phyloP scores from a whole-genome alignment of 2,113 vertebrate species.

The Holacanthus passer region DNA sequence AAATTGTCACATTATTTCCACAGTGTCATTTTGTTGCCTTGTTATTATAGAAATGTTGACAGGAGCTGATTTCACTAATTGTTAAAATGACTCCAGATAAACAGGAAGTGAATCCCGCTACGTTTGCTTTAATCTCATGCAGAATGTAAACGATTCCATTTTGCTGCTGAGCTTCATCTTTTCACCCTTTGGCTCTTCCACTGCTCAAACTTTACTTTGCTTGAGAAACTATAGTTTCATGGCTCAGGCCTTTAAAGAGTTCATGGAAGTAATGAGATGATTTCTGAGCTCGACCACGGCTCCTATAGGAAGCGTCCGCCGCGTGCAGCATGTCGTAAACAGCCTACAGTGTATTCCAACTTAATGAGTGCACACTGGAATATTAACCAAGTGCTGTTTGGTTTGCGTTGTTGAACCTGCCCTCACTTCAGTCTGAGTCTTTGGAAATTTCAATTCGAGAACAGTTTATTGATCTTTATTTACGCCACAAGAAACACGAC shows the following conservation, averaged over 20 bases:
- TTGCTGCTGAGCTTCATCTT: background rate
- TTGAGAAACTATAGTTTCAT: background rate
- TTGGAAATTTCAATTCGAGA: background rate
- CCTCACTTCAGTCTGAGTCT: background rate
- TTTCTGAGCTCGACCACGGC: conserved; percentile 4
- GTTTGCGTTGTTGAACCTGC: conserved; percentile 21
- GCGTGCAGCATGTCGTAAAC: background rate
- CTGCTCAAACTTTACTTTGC: background rate
- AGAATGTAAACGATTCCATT: background rate
- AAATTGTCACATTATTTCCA: too few species aligned
- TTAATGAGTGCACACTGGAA: background rate
- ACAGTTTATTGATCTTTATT: background rate
- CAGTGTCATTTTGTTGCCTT: too few species aligned
- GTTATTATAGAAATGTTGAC: too few species aligned
- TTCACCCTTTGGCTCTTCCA: conserved; percentile 1
- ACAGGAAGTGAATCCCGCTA: background rate
- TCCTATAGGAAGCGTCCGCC: background rate
- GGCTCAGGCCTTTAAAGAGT: conserved; percentile 13
- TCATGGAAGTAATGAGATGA: conserved; percentile 21
- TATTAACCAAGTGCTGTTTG: background rate
- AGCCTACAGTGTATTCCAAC: background rate
- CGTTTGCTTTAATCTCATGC: background rate
- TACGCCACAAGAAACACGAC: fast-evolving
- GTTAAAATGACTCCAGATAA: background rate
- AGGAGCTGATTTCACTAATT: background rate